phyloP scores from a whole-genome alignment of 2,113 vertebrate genomes.

The Empidonax traillii region DNA sequence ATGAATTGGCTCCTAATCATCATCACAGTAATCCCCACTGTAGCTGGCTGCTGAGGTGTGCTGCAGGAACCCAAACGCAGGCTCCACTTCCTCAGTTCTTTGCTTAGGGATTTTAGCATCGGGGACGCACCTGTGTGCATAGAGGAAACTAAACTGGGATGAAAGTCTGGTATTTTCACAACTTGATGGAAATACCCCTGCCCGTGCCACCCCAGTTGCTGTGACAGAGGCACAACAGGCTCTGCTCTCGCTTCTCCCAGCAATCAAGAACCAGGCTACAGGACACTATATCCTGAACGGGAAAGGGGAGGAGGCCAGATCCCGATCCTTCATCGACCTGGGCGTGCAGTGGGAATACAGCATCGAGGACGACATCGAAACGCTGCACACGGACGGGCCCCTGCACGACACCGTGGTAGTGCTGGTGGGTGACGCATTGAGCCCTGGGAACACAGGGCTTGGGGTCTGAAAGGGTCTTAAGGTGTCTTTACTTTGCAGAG shows the following conservation, averaged over 20 bases:
- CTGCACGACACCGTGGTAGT: slow-evolving; percentile 89
- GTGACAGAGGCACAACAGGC: not conserved
- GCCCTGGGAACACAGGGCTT: not conserved
- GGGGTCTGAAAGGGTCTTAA: not conserved
- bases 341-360: slow-evolving; percentile 96
- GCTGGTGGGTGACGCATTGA: slow-evolving; percentile 76
- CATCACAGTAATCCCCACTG: too few relatives aligned
- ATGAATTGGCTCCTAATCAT: not conserved
- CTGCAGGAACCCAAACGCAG: not conserved
- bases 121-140: not conserved
- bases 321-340: slow-evolving; percentile 90
- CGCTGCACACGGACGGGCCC: slow-evolving; percentile 91
- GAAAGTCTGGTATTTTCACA: not conserved
- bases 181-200: not conserved
- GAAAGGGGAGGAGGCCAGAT: slow-evolving; percentile 88
- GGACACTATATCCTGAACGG: slow-evolving; percentile 96
- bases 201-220: not conserved
- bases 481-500: not conserved
- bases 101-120: not conserved
- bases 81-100: not conserved
- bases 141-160: not conserved
- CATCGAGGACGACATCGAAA: slow-evolving; percentile 86
- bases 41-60: not conserved
- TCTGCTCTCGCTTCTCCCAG: slow-evolving; percentile 69
- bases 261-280: slow-evolving; percentile 97